Evolutionary conservation across 2,113 vertebrate genomes (phyloP), one percentile per base, ranked within the genome.

Genomic region (Carollia perspicillata): DNA sequence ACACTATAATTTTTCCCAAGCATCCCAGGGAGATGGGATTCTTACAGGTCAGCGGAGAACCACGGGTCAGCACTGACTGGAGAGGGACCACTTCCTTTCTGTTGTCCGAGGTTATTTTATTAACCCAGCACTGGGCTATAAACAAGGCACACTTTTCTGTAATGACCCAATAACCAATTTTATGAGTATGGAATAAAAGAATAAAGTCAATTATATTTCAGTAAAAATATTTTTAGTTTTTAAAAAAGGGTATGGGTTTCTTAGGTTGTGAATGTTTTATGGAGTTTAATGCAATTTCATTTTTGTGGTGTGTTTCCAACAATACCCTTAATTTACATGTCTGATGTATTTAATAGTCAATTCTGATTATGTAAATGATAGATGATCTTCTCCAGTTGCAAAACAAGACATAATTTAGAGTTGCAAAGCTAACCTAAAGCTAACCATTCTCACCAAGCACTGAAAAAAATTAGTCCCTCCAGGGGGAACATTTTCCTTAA

Each of bases 341-440:
- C 66, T 94, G 90, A 95, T 94, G 23, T 23, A 95, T 84, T 81
- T 95, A 55, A 79, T 8, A 13, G 84, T 95, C 94, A 94, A 85
- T 94, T 95, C 60, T 79, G 72, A 93, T 95, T 88, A 96, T 63
- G 71, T 84, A 95, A 94, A 94, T 95, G 74, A 58, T 94, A 90
- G 90, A 90, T 74, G 58, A 90, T 93, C 69, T 63, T 94, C 53
- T 84, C 85, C 28, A 92, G 74, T 83, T 78, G 86, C 71, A 96
- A 95, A 69, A 49, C 65, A 92, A 81, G 77, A 81, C n/a, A 94
- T 55, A 92, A 84, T 96, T 92, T 92, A 93, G 77, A 88, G 77
- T 51, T 92, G 83, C 14, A 84, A 91, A 95, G 86, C 26, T 69
- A 93, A 94, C 80, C 3, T 58, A 92, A 94, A 86, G 86, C 55